phyloP scores from a whole-genome alignment of 2,888 invertebrate species.

The Dolichomitus sp. region DNA sequence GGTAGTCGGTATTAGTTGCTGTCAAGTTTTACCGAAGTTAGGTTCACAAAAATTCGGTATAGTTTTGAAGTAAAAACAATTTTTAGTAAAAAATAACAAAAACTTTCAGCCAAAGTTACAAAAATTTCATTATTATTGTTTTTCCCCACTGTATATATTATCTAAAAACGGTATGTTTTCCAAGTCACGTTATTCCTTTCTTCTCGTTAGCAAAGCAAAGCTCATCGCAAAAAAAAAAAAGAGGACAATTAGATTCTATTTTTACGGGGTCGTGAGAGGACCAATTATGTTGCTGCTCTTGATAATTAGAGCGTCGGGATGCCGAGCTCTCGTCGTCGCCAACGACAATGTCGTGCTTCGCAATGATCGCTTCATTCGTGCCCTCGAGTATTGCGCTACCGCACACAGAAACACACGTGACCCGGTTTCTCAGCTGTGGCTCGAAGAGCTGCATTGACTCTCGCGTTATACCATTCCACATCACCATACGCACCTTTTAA shows the following conservation, averaged over 20 bases:
- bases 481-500: neutral
- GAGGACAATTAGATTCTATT: slow-evolving; percentile 34
- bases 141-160: too few species aligned
- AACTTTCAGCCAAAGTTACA: too few species aligned
- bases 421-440: slow-evolving; percentile 73
- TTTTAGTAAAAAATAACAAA: too few species aligned
- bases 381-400: slow-evolving; percentile 17
- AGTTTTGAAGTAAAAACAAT: too few species aligned
- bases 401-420: slow-evolving; percentile 67
- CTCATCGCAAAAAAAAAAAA: slow-evolving; percentile 12
- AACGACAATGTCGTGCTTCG: slow-evolving; percentile 8
- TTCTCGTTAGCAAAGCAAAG: neutral
- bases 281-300: slow-evolving; percentile 29
- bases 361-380: slow-evolving; percentile 15
- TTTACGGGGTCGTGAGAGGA: slow-evolving; percentile 31
- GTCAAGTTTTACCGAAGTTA: too few species aligned
- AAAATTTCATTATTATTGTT: too few species aligned
- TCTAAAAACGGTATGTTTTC: neutral
- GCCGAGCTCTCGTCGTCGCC: slow-evolving; percentile 9
- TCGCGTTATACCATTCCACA: slow-evolving; percentile 34
- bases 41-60: too few species aligned
- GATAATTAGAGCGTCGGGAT: slow-evolving; percentile 42
- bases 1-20: neutral
- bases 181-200: neutral
- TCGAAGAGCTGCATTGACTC: slow-evolving; percentile 34